Percentiles rank a stretch among this genome's conserved stretches.
Conservation (phyloP, 2,113 vertebrate genomes). For the Coturnix japonica region DNA sequence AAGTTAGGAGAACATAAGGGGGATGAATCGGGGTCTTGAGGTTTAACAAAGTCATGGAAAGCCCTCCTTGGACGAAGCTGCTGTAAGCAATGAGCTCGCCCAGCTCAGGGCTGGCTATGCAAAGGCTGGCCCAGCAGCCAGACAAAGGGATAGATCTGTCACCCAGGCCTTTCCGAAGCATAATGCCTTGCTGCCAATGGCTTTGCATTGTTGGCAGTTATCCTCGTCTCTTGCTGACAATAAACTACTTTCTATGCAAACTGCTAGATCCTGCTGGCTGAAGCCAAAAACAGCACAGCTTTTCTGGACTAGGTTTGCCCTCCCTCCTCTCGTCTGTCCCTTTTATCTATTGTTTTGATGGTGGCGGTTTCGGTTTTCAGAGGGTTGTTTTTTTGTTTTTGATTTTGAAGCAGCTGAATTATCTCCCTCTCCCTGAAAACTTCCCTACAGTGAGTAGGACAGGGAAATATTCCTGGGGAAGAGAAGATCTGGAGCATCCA, state of each 20-base stretch:
- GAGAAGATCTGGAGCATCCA: background rate
- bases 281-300: slow-evolving; percentile 18
- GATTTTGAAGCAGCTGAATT: background rate
- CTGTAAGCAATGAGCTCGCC: background rate
- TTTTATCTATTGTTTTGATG: background rate
- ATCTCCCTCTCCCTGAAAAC: background rate
- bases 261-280: background rate
- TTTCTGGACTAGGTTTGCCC: background rate
- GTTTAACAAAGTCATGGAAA: background rate
- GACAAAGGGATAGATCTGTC: background rate
- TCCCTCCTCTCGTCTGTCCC: background rate
- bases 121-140: background rate
- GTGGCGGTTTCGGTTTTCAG: background rate
- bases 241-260: slow-evolving; percentile 28
- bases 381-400: background rate
- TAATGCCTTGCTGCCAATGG: background rate
- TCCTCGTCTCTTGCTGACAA: background rate
- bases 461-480: background rate
- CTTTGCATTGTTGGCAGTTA: slow-evolving; percentile 21
- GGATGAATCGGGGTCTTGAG: background rate
- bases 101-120: background rate
- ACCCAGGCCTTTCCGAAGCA: background rate
- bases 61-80: background rate
- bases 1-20: background rate
- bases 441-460: background rate